Percentiles rank a stretch among this genome's conserved stretches.
phyloP scores from a whole-genome alignment of 2,113 vertebrate genomes.

The Halcyon malimbica region DNA sequence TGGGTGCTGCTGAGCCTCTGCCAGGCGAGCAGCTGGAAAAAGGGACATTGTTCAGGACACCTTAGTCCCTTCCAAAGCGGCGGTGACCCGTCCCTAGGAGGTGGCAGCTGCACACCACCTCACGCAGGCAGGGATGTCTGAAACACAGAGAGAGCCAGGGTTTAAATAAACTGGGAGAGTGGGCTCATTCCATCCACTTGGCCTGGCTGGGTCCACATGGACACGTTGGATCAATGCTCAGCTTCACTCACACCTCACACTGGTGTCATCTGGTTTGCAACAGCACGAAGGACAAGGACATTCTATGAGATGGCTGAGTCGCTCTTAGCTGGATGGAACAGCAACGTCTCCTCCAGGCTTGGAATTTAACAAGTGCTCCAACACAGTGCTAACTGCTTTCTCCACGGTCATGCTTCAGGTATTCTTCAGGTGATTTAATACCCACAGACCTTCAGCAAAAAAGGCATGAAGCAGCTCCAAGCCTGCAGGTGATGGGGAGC shows the following conservation, averaged over 20 bases:
- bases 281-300: not conserved
- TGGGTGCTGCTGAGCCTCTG: not conserved
- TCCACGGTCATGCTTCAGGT: not conserved
- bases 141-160: not conserved
- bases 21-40: not conserved
- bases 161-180: not conserved
- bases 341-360: not conserved
- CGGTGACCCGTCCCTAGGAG: not conserved
- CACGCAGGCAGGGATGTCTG: not conserved
- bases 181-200: not conserved
- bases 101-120: not conserved
- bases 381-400: not conserved
- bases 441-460: not conserved
- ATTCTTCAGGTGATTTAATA: not conserved
- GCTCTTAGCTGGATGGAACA: not conserved
- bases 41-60: not conserved
- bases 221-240: fast-evolving
- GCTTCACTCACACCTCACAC: fast-evolving
- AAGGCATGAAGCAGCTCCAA: not conserved
- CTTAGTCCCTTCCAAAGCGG: not conserved
- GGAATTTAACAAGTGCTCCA: not conserved
- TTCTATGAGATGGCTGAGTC: not conserved
- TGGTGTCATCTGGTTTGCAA: fast-evolving
- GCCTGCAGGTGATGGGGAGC: not conserved
- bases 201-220: not conserved